Evolutionary conservation across 2,888 invertebrate genomes (phyloP).

Genomic region (Julus scanicus): DNA sequence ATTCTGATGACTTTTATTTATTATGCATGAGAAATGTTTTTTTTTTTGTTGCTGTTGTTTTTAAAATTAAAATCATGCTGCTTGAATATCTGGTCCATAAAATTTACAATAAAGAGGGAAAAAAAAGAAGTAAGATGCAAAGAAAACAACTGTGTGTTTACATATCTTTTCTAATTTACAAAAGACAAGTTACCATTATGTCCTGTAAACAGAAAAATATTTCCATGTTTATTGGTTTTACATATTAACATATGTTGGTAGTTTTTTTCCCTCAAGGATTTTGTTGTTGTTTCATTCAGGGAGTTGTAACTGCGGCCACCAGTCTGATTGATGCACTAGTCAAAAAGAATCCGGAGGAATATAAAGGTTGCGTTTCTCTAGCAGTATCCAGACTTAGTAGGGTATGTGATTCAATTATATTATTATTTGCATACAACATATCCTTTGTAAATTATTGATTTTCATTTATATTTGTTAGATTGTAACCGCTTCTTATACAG

Average conservation of each 20-base stretch:
- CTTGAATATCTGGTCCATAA: no score
- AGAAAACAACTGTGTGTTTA: no score
- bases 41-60: background rate
- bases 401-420: constrained; percentile 68
- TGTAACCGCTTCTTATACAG: constrained; percentile 98
- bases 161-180: no score
- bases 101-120: no score
- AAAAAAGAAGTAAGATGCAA: no score
- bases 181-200: no score
- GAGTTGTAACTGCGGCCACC: constrained; percentile 98
- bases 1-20: no score
- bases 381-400: constrained; percentile 97
- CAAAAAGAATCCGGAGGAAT: constrained; percentile 98
- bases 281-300: constrained; percentile 66
- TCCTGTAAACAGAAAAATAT: no score
- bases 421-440: background rate
- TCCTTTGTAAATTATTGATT: background rate
- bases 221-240: no score
- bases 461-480: constrained; percentile 73
- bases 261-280: background rate
- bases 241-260: no score
- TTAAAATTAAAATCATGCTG: background rate
- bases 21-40: no score
- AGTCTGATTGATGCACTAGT: constrained; percentile 98
- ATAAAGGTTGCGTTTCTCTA: constrained; percentile 97